Base-by-base conservation (phyloP, 2,797 vertebrate genomes). In the Paedocypris micromegethes region DNA sequence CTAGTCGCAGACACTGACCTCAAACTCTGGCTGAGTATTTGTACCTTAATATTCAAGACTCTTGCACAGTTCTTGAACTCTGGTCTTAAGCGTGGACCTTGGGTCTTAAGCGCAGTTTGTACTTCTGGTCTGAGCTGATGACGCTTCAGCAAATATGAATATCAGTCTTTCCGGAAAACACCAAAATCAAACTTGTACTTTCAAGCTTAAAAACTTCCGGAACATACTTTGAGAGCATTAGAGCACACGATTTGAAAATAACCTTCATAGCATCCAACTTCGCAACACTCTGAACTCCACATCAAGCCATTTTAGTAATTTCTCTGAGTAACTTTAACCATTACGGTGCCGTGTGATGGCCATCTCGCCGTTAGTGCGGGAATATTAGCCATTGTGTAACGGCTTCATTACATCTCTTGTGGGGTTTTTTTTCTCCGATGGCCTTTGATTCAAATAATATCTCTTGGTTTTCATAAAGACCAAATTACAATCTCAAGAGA, bases 381-480 rank as follows among this genome's bases (percentile, higher is more conserved):
- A 67, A 70, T 73, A 75, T 75, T 71, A 78, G 54, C 70, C 70
- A 73, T 65, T 68, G 74, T 72, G 58, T 58, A 70, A 71, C 70
- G 68, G 70, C 71, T 57, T 75, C 66, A 78, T 78, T 72, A 75
- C 71, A 65, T 72, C n/a, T 23, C 23, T 23, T 23, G 23, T 23
- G 23, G 60, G 57, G 64, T 43, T 9, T 54, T 50, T 72, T 51
- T 66, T 70, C 65, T 58, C 43, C 46, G 70, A 68, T 54, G 67
- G 59, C 64, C 66, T 75, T 75, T 75, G 72, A 75, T 78, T 78
- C 67, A 78, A 72, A 78, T 75, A 56, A 71, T 73, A 78, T 75
- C 76, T 65, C 70, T 69, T 71, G 51, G 75, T 79, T 78, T 80
- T 67, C 73, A 72, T 56, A 59, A 72, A 75, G 66, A 75, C 69